phyloP scores from a whole-genome alignment of 2,113 vertebrate species.

The Neofelis nebulosa region DNA sequence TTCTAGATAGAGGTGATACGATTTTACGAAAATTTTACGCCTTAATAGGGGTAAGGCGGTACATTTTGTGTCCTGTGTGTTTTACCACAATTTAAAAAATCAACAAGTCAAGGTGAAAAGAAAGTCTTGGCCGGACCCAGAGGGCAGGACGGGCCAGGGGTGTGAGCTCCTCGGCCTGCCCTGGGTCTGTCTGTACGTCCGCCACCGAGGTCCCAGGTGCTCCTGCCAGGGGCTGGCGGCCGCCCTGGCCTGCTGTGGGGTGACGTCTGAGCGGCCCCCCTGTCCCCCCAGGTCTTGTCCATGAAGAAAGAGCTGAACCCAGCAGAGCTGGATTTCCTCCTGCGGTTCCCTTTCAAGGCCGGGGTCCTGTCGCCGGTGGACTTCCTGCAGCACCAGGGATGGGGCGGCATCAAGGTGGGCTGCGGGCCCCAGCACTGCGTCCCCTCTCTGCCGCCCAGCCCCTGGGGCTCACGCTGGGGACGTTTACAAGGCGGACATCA shows the following conservation, averaged over 20 bases:
- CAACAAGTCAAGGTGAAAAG: not conserved
- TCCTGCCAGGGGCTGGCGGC: not conserved
- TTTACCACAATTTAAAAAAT: not conserved
- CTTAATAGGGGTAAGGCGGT: rapidly evolving
- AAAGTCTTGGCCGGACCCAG: too few species aligned
- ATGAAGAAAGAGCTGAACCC: constrained; percentile 85
- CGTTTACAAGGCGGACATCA: not conserved
- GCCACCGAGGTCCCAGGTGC: not conserved
- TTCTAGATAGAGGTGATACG: rapidly evolving
- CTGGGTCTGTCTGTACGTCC: rapidly evolving
- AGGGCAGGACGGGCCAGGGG: not conserved
- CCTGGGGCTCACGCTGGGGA: rapidly evolving
- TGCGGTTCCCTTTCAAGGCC: constrained; percentile 85
- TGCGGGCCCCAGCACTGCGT: rapidly evolving
- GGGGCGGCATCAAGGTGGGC: constrained; percentile 88
- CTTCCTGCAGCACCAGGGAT: constrained; percentile 84
- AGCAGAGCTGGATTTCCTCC: constrained; percentile 84
- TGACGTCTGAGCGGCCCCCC: not conserved
- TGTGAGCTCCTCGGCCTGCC: not conserved
- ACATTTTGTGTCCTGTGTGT: rapidly evolving
- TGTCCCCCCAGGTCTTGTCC: constrained; percentile 76
- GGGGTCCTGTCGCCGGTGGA: constrained; percentile 80
- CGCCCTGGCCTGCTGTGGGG: not conserved
- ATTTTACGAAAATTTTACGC: rapidly evolving
- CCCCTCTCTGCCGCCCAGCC: rapidly evolving